phyloP scores from a whole-genome alignment of 2,888 invertebrate genomes.

The Globia sparganii region DNA sequence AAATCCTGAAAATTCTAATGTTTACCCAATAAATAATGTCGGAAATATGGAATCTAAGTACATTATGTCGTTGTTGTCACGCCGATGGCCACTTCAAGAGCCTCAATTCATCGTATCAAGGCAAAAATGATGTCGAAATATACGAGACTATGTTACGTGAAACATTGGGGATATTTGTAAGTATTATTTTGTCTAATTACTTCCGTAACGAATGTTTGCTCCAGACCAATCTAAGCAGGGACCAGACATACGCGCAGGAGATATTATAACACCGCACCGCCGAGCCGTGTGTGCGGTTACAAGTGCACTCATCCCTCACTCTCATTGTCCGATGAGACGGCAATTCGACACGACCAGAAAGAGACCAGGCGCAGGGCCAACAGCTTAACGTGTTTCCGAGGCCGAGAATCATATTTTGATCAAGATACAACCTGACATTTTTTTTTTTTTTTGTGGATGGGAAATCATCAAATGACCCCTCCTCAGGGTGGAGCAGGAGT shows the following conservation, averaged over 20 bases:
- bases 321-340: too few species aligned
- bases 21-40: conserved; percentile 68
- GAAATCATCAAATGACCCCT: too few species aligned
- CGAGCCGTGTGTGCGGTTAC: too few species aligned
- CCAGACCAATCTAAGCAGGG: background rate
- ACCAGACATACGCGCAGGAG: background rate
- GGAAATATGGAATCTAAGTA: conserved; percentile 70
- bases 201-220: background rate
- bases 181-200: conserved; percentile 56
- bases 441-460: too few species aligned
- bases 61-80: conserved; percentile 84
- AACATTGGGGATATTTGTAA: conserved; percentile 78
- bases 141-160: conserved; percentile 76
- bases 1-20: background rate
- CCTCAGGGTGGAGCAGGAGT: too few species aligned
- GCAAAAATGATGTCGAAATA: conserved; percentile 71
- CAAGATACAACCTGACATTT: too few species aligned
- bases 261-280: too few species aligned
- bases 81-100: conserved; percentile 77
- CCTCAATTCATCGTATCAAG: conserved; percentile 66
- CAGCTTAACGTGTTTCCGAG: background rate
- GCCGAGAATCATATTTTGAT: background rate
- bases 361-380: background rate
- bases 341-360: background rate
- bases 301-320: too few species aligned